These are phyloP conservation scores for Mormyrus proboscirostris DNA, from an alignment of 2,797 vertebrate genomes.

Conservation along the genomic window DNA sequence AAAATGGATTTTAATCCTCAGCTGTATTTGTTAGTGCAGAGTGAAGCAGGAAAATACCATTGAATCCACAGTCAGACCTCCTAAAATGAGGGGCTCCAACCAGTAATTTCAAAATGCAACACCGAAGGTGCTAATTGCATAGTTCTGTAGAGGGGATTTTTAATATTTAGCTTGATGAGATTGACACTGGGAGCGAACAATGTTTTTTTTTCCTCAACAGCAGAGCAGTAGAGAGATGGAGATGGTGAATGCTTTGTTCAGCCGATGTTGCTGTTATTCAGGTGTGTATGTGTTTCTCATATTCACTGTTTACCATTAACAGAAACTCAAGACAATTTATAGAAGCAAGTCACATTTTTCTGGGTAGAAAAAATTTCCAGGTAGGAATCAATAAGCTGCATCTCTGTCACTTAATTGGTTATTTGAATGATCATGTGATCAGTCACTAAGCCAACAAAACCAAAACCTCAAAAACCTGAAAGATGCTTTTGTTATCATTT, in stretches of 20 bases:
- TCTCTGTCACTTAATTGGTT: not conserved
- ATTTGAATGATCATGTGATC: not conserved
- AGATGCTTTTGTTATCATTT: not conserved
- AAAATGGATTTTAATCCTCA: not conserved
- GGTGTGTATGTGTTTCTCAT: not conserved
- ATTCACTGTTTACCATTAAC: not conserved
- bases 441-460: not conserved
- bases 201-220: slow-evolving; percentile 33
- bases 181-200: slow-evolving; percentile 38
- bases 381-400: not conserved
- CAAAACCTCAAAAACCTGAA: not conserved
- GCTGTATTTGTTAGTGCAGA: not conserved
- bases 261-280: not conserved
- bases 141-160: not conserved
- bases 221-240: not conserved
- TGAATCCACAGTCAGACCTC: not conserved
- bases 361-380: not conserved
- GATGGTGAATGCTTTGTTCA: slow-evolving; percentile 16
- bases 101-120: not conserved
- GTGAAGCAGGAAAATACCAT: not conserved
- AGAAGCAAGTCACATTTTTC: not conserved
- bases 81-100: not conserved
- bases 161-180: not conserved
- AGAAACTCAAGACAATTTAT: not conserved
- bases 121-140: not conserved